phyloP scores from a whole-genome alignment of 2,888 invertebrate species.

The Nudaria mundana region DNA sequence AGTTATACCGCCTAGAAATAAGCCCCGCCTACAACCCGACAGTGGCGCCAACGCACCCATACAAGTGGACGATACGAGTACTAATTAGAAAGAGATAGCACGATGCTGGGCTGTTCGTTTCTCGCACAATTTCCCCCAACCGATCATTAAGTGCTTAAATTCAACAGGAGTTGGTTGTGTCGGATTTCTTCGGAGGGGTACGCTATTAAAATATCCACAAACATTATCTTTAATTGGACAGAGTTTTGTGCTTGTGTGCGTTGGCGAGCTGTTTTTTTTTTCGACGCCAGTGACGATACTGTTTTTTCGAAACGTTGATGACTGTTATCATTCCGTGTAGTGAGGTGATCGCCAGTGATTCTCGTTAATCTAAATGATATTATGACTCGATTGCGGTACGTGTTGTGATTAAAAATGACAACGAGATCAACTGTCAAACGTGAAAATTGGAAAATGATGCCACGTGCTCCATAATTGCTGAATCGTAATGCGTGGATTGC shows the following conservation, averaged over 20 bases:
- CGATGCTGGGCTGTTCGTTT: conserved; percentile 72
- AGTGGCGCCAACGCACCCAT: conserved; percentile 62
- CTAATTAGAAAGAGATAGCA: conserved; percentile 69
- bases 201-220: conserved; percentile 81
- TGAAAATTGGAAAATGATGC: conserved; percentile 58
- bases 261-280: conserved; percentile 61
- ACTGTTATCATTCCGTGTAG: conserved; percentile 74
- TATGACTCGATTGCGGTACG: conserved; percentile 32
- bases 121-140: conserved; percentile 81
- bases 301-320: conserved; percentile 75
- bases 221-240: conserved; percentile 81
- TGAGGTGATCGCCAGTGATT: conserved; percentile 63
- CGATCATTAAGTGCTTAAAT: conserved; percentile 81
- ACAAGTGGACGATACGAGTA: conserved; percentile 60
- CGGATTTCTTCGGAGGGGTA: conserved; percentile 78
- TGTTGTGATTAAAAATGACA: conserved; percentile 65
- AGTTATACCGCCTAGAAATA: conserved; percentile 49
- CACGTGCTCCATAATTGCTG: conserved; percentile 67
- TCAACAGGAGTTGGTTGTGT: conserved; percentile 80
- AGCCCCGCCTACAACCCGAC: conserved; percentile 49
- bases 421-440: conserved; percentile 38
- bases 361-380: conserved; percentile 31
- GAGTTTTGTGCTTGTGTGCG: conserved; percentile 78
- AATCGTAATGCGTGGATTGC: conserved; percentile 59
- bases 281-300: conserved; percentile 60